phyloP scores from a whole-genome alignment of 2,797 vertebrate genomes.

The Paguma larvata region DNA sequence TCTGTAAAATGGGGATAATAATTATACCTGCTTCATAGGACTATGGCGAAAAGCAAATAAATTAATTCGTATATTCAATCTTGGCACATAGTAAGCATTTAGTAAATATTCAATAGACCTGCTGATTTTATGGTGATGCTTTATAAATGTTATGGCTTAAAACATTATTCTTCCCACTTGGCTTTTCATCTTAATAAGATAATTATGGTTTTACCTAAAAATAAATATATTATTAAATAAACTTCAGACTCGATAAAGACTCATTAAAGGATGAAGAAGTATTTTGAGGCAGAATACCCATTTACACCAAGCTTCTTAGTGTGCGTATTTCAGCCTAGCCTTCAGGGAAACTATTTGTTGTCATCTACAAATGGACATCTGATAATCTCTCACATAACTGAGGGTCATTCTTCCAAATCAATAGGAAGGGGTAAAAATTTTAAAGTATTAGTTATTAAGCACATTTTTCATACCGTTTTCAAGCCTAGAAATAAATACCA shows the following conservation, averaged over 20 bases:
- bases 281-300: background rate
- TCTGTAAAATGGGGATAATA: constrained; percentile 36
- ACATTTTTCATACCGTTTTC: background rate
- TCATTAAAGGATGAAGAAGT: background rate
- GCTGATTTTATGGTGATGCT: background rate
- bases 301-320: constrained; percentile 4
- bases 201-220: background rate
- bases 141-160: background rate
- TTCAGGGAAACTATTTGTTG: background rate
- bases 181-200: background rate
- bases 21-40: background rate
- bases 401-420: background rate
- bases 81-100: background rate
- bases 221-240: background rate
- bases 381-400: constrained; percentile 1
- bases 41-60: background rate
- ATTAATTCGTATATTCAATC: background rate
- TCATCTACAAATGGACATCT: background rate
- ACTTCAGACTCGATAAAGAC: background rate
- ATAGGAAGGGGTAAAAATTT: background rate
- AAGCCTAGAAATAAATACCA: background rate
- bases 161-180: background rate
- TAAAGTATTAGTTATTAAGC: background rate
- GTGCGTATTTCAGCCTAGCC: background rate
- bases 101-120: background rate